phyloP scores from a whole-genome alignment of 2,888 invertebrate species.

The Cosmorhoe ocellata region DNA sequence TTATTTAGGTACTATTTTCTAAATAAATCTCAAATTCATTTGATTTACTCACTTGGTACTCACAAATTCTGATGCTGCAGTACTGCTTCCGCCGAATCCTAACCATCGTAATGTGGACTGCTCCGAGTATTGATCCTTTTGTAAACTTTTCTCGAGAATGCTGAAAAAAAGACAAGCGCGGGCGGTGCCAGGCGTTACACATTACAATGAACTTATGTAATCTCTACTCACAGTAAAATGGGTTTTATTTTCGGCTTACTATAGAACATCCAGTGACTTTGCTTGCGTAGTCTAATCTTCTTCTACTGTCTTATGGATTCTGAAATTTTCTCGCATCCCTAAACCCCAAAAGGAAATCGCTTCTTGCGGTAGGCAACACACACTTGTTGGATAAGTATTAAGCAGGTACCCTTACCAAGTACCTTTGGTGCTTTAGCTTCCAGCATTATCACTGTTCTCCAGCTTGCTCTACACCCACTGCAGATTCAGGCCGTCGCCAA shows the following conservation, averaged over 20 bases:
- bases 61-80: slow-evolving; percentile 1
- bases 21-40: neutral
- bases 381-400: too few relatives aligned
- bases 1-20: neutral
- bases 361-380: too few relatives aligned
- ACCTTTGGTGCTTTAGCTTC: too few relatives aligned
- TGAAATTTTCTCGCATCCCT: too few relatives aligned
- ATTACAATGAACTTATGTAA: slow-evolving; percentile 35
- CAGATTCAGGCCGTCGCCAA: too few relatives aligned
- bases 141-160: slow-evolving; percentile 37
- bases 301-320: too few relatives aligned
- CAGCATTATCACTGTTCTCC: too few relatives aligned
- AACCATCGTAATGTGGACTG: slow-evolving; percentile 17
- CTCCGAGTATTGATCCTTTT: slow-evolving; percentile 37
- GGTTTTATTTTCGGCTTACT: slow-evolving; percentile 17
- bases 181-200: slow-evolving; percentile 29
- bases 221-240: slow-evolving; percentile 31
- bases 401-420: too few relatives aligned
- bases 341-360: too few relatives aligned
- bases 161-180: slow-evolving; percentile 34
- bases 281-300: too few relatives aligned
- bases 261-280: too few relatives aligned
- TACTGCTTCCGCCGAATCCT: slow-evolving; percentile 6
- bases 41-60: neutral
- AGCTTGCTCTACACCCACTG: too few relatives aligned